phyloP scores from a whole-genome alignment of 2,888 invertebrate genomes.

The Caenorhabditis angaria region DNA sequence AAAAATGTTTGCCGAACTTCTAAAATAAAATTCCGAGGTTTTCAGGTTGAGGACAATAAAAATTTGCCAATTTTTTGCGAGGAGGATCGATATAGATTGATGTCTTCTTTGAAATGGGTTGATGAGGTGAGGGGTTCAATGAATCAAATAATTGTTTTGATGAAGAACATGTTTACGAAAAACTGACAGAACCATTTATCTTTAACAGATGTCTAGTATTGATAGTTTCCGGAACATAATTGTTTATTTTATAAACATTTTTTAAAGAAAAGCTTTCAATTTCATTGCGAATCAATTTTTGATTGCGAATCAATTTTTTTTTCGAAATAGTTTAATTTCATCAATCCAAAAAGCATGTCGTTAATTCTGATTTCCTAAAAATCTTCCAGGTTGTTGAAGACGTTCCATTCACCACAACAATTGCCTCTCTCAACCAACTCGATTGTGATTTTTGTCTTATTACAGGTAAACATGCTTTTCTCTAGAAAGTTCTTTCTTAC shows the following conservation, averaged over 20 bases:
- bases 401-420: constrained; percentile 94
- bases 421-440: constrained; percentile 92
- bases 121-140: constrained; percentile 91
- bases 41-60: constrained; percentile 37
- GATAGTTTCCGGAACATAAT: too few species aligned
- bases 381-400: constrained; percentile 82
- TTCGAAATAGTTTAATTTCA: too few species aligned
- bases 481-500: neutral
- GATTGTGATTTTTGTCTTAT: constrained; percentile 94
- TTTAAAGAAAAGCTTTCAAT: too few species aligned
- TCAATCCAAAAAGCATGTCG: too few species aligned
- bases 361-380: too few species aligned
- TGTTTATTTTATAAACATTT: too few species aligned
- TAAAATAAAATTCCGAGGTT: neutral
- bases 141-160: neutral
- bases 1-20: neutral
- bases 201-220: too few species aligned
- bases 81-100: constrained; percentile 85
- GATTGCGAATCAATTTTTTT: too few species aligned
- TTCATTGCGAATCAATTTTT: too few species aligned
- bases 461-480: constrained; percentile 25
- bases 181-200: too few species aligned
- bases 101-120: constrained; percentile 98
- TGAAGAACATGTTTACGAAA: neutral
- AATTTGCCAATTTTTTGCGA: constrained; percentile 82